Evolutionary conservation across 2,113 vertebrate species (phyloP).

Genomic region (Sander vitreus): DNA sequence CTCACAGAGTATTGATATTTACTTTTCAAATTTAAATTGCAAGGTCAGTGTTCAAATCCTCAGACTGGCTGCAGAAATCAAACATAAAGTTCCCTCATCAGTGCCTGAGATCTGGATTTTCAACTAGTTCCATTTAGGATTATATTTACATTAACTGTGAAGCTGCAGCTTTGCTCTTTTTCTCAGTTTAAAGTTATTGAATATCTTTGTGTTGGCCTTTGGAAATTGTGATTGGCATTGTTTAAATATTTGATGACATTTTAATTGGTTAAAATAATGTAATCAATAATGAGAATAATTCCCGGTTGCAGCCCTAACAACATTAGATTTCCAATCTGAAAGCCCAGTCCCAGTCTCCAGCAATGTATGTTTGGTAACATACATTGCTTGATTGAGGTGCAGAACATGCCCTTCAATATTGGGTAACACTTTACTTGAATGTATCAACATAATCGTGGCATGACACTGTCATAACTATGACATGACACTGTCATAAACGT

Average conservation of each 20-base stretch:
- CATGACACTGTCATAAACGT: too few species aligned
- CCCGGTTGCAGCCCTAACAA: background rate
- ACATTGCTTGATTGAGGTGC: too few species aligned
- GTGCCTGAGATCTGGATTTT: background rate
- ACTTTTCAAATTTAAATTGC: slow-evolving; percentile 12
- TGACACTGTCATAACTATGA: too few species aligned
- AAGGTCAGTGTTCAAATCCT: slow-evolving; percentile 23
- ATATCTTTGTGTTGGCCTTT: background rate
- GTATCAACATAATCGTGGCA: too few species aligned
- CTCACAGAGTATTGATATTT: slow-evolving; percentile 10
- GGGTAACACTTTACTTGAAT: too few species aligned
- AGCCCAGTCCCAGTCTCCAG: too few species aligned
- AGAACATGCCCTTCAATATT: too few species aligned
- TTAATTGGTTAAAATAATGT: background rate
- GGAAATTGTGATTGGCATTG: background rate
- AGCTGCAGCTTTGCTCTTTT: background rate
- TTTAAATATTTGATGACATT: background rate
- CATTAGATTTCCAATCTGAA: background rate
- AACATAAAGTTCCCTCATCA: background rate
- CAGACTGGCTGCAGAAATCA: background rate
- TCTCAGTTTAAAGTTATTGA: background rate
- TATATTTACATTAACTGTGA: background rate
- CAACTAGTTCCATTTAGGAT: background rate
- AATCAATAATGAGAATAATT: background rate
- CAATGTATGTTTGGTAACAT: too few species aligned